phyloP scores from a whole-genome alignment of 2,113 vertebrate genomes.

The Laticauda colubrina region DNA sequence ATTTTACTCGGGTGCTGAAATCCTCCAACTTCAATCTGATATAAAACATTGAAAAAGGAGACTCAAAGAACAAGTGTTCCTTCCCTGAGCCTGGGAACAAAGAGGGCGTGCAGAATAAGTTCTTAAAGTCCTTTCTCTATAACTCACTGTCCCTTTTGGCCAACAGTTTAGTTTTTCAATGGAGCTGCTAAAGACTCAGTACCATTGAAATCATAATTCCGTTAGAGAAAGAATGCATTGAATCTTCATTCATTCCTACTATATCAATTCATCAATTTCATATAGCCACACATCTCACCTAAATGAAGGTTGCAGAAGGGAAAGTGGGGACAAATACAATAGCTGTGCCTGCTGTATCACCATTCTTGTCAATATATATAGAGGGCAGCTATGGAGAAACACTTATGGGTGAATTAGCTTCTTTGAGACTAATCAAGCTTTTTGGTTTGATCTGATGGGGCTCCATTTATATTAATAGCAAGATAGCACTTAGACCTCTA shows the following conservation, averaged over 20 bases:
- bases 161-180: background rate
- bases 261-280: no score
- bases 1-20: background rate
- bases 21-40: background rate
- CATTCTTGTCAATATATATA: background rate
- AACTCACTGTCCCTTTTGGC: background rate
- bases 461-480: background rate
- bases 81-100: background rate
- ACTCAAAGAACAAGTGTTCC: background rate
- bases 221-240: background rate
- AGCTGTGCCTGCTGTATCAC: background rate
- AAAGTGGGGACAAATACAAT: background rate
- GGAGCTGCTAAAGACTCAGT: background rate
- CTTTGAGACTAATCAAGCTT: background rate
- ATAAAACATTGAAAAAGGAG: background rate
- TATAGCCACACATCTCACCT: no score
- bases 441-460: background rate
- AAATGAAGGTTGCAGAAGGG: background rate
- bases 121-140: background rate
- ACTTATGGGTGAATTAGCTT: background rate
- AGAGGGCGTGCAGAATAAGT: background rate
- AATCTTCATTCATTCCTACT: background rate
- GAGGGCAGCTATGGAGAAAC: background rate
- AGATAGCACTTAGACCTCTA: no score
- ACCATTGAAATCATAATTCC: background rate